Percentiles rank a stretch among this genome's conserved stretches.
These are phyloP conservation scores for Alentia gelatinosa DNA, from an alignment of 2,888 invertebrate species.

Conservation along the genomic window DNA sequence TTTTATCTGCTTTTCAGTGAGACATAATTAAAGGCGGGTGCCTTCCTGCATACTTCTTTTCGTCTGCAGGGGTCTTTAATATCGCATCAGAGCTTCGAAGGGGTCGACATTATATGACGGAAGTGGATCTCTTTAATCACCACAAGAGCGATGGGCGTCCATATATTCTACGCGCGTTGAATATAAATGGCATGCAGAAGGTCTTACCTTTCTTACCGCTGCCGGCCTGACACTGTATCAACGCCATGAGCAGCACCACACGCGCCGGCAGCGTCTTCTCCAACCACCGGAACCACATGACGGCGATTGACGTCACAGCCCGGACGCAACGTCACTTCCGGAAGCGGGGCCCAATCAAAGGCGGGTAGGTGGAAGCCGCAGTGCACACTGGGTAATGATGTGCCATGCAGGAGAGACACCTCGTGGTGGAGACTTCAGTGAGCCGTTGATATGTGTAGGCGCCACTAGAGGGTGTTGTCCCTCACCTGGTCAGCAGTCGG, in stretches of 20 bases:
- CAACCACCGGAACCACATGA: constrained; percentile 5
- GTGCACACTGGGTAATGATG: background rate
- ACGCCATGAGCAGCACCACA: background rate
- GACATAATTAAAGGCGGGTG: too few relatives aligned
- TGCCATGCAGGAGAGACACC: background rate
- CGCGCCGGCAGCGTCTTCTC: background rate
- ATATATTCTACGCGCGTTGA: too few relatives aligned
- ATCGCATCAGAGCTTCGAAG: too few relatives aligned
- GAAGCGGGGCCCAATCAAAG: background rate
- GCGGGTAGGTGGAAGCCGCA: background rate
- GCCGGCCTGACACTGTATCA: constrained; percentile 14
- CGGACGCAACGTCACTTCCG: background rate
- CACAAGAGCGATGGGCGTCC: too few relatives aligned
- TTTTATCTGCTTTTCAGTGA: too few relatives aligned
- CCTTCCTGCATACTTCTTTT: too few relatives aligned
- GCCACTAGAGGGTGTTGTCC: background rate
- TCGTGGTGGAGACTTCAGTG: background rate
- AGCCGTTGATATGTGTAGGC: background rate
- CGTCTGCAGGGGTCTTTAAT: too few relatives aligned
- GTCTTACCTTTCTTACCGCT: constrained; percentile 3
- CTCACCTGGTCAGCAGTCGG: background rate
- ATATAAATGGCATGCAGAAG: background rate
- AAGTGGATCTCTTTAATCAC: too few relatives aligned
- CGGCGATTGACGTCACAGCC: background rate
- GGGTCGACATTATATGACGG: too few relatives aligned